Evolutionary conservation across 2,888 invertebrate genomes (phyloP), one percentile per base, ranked within the genome.

Genomic region (Bombylius major): DNA sequence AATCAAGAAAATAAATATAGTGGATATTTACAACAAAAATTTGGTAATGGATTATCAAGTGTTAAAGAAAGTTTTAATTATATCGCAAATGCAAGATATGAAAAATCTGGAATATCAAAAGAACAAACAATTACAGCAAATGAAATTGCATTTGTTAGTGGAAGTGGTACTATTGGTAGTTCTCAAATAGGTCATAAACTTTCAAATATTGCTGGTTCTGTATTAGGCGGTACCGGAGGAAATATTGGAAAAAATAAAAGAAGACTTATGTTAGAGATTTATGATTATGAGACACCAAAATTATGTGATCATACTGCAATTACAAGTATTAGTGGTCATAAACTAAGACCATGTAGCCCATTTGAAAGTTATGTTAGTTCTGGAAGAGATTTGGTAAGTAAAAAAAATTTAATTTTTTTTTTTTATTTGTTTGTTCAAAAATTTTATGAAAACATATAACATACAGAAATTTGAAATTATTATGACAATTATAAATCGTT

Each of bases 251-350:
- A 73, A 62, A 70, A 71, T 56, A 74, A 73, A 63, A 65, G 75
- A 33, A 70, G 70, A 32, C 71, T 82, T 51, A 76, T 87, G 62
- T 83, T 85, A 51, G 84, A 83, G 66, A 86, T 82, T 73, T 88
- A 87, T 68, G 87, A 87, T 71, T 77, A 78, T 60, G 84, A 84
- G 63, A 82, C 86, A 50, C 91, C 91, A 5, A 82, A 83, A 64
- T 76, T 91, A 53, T 91, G 91, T 71, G 90, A 90, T 61, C 90
- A 91, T 66, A 81, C 90, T 60, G 77, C 82, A 47, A 89, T 72
- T 58, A 69, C 70, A 54, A 70, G 65, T 57, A 56, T 70, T 33
- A 71, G 69, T 44, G 70, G 70, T 60, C 70, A 69, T 61, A 70
- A 69, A 59, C 65, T 89, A 12, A 79, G 91, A 47, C 89, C 90